Evolutionary conservation across 2,888 invertebrate genomes (phyloP), one percentile per base, ranked within the genome.

Genomic region (Stenodema calcarata): DNA sequence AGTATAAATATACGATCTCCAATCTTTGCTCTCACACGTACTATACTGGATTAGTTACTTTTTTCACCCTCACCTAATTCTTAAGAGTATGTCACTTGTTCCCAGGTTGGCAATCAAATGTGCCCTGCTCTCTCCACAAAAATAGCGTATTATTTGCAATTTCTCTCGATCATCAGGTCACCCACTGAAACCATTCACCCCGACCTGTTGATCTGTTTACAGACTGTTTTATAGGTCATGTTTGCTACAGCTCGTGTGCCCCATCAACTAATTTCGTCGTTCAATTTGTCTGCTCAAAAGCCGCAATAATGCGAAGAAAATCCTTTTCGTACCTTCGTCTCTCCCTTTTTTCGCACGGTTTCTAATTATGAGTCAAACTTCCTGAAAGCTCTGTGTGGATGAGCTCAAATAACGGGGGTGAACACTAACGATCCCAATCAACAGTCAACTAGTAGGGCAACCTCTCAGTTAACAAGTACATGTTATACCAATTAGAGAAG

Each of bases 381-480:
- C 1, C 62, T 62, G 18, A 23, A 18, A 12, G 27, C 27, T 62
- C 27, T 62, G 27, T 62, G 23, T 62, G 62, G 62, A 27, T 62
- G 12, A 62, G 62, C 62, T 62, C 62, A 62, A 62, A 62, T 62
- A 62, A 62, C 62, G 18, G 62, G 62, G 23, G 62, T 62, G 62
- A 62, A 62, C 73, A 16, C 73, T 73, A 73, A 73, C 35, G 73
- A 73, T 30, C 7, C 73, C 73, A 73, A 73, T 73, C 73, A 73
- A 73, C 73, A 73, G 35, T 73, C 73, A 73, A 35, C 41, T 18
- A 62, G 11, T 73, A 73, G 41, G 35, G 73, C 16, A n/a, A n/a
- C 73, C 35, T 35, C 73, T 14, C 35, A 18, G 73, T 73, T 73
- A 73, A 73, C 73, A 73, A 73, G 73, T 12, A 11, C 73, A 73